Evolutionary conservation across 1,140 invertebrate species (phyloP).

Genomic region (Schlechtendalia chinensis): DNA sequence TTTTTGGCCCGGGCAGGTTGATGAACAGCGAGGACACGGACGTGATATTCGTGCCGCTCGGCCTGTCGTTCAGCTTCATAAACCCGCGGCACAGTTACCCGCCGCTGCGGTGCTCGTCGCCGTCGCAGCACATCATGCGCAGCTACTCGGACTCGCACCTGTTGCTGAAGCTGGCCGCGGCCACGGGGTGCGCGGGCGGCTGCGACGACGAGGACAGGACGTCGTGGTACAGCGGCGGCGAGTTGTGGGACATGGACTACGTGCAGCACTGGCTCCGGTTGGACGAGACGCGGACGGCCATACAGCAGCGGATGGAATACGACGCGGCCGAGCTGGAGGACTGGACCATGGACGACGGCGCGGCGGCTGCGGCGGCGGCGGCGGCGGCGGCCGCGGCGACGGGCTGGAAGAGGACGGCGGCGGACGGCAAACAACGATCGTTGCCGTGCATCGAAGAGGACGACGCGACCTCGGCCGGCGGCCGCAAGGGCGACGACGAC

Average conservation of each 20-base stretch:
- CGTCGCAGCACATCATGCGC: conserved; percentile 64
- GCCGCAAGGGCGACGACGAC: too few relatives aligned
- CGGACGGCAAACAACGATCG: conserved; percentile 39
- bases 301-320: conserved; percentile 70
- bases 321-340: conserved; percentile 74
- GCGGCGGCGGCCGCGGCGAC: neutral
- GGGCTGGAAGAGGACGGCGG: neutral
- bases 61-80: conserved; percentile 63
- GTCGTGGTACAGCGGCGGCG: conserved; percentile 59
- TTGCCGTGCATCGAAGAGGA: conserved; percentile 51
- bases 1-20: too few relatives aligned
- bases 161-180: conserved; percentile 63
- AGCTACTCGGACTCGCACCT: conserved; percentile 73
- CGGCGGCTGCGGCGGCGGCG: neutral
- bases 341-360: conserved; percentile 66
- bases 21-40: conserved; percentile 64
- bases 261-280: conserved; percentile 72
- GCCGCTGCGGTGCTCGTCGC: conserved; percentile 57
- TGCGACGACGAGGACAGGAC: conserved; percentile 55
- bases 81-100: conserved; percentile 70
- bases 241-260: conserved; percentile 70
- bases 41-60: conserved; percentile 68
- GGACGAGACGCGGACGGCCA: conserved; percentile 66
- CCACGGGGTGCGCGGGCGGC: conserved; percentile 28
- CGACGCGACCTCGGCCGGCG: conserved; percentile 35